Percentiles rank a stretch among this genome's conserved stretches.
These are phyloP conservation scores for Pipistrellus nathusii DNA, from an alignment of 2,797 vertebrate species.

Conservation along the genomic window DNA sequence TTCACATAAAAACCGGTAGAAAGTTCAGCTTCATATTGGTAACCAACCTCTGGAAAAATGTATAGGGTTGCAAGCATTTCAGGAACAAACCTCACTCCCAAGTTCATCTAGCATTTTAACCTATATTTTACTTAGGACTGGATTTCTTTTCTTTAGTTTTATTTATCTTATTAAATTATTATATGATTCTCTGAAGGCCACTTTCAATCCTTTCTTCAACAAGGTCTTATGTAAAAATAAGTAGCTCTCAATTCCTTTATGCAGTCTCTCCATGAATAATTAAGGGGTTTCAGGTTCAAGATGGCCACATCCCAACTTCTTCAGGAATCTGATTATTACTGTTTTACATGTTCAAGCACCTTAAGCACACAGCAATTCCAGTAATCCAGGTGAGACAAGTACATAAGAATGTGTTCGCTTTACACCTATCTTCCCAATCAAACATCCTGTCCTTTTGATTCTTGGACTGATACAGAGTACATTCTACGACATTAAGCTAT, in stretches of 20 bases:
- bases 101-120: not conserved
- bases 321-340: not conserved
- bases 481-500: not conserved
- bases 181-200: not conserved
- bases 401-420: not conserved
- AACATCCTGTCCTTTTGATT: not conserved
- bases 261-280: not conserved
- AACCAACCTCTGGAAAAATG: not conserved
- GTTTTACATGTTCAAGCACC: not conserved
- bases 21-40: conserved; percentile 48
- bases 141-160: not conserved
- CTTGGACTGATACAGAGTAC: not conserved
- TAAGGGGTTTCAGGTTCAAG: not conserved
- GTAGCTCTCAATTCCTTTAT: not conserved
- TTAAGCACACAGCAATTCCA: not conserved
- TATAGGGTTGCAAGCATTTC: not conserved
- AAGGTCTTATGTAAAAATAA: not conserved
- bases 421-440: not conserved
- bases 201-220: conserved; percentile 14
- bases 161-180: not conserved
- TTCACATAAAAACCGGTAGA: conserved; percentile 42
- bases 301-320: not conserved
- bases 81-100: not conserved
- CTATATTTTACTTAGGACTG: conserved; percentile 3
- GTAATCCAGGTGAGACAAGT: not conserved